Base-by-base conservation (phyloP, 1,140 invertebrate genomes). In the Linepithema humile region DNA sequence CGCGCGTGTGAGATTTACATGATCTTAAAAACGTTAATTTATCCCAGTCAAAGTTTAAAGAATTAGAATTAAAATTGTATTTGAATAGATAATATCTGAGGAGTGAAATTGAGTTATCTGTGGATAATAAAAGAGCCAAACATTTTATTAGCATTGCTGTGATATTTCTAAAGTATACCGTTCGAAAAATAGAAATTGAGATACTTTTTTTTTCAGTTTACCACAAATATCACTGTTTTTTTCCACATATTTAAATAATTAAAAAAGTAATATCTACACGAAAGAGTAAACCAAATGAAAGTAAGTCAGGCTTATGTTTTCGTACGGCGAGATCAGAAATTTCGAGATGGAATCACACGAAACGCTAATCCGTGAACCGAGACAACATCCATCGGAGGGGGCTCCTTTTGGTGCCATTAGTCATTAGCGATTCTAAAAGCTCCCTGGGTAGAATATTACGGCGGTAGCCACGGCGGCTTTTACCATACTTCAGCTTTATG, bases 401-500 rank as follows among this genome's bases (percentile, higher is more conserved):
- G 57, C 57, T 86, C 75, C 84, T 91, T 86, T 89, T 86, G 89
- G 83, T 90, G 88, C 88, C 88, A 91, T 91, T 91, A 91, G 90
- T 91, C 90, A 91, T 91, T 91, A 91, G 89, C 82, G 90, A 90
- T 91, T 91, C 90, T 90, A 90, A 91, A 91, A 91, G 90, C 90
- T 80, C 74, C 85, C 86, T 59, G 83, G 90, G 85, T 86, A 80
- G 89, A 90, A 91, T 91, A 91, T 91, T 90, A 90, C 83, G 82
- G 80, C 75, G 85, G 87, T 89, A 83, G 88, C 83, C 86, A 83
- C 83, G 73, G 70, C 83, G 74, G 89, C 90, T 90, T 91, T 91
- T 90, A 91, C 90, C 90, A 91, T 91, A 91, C 90, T 91, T 91
- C 88, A 91, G 89, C 90, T 91, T 91, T 91, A 90, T 91, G 85